Percentiles rank a stretch among this genome's conserved stretches.
Evolutionary conservation across 2,797 vertebrate genomes (phyloP).

Genomic region (Acipenser oxyrinchus): DNA sequence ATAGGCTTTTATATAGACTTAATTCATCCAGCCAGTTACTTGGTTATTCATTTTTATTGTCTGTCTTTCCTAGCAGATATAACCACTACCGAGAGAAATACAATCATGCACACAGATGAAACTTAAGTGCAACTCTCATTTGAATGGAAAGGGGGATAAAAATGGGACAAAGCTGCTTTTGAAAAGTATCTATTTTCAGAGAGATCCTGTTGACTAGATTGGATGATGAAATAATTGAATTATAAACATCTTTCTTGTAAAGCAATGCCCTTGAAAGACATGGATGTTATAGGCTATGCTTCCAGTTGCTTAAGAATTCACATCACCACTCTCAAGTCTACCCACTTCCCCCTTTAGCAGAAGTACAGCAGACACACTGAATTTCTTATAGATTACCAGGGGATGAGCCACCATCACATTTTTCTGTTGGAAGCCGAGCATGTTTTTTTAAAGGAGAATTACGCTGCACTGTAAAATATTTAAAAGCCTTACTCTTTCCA

Average conservation of each 20-base stretch:
- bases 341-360: background rate
- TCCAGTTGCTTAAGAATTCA: background rate
- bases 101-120: background rate
- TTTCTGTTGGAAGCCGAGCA: background rate
- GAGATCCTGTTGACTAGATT: background rate
- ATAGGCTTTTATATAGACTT: too few species aligned
- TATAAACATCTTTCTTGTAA: background rate
- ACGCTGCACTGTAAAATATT: background rate
- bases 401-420: background rate
- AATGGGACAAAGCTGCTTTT: background rate
- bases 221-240: background rate
- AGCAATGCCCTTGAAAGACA: background rate
- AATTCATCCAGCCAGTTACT: too few species aligned
- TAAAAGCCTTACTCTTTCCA: background rate
- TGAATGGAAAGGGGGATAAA: background rate
- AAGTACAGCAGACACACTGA: background rate
- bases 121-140: background rate
- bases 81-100: too few species aligned
- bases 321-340: background rate
- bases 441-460: background rate
- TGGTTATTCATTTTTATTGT: too few species aligned
- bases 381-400: background rate
- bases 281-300: background rate
- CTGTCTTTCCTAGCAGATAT: too few species aligned
- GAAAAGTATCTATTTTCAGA: background rate